Percentiles rank a stretch among this genome's conserved stretches.
These are phyloP conservation scores for Mya arenaria DNA, from an alignment of 1,140 invertebrate genomes.

Conservation along the genomic window DNA sequence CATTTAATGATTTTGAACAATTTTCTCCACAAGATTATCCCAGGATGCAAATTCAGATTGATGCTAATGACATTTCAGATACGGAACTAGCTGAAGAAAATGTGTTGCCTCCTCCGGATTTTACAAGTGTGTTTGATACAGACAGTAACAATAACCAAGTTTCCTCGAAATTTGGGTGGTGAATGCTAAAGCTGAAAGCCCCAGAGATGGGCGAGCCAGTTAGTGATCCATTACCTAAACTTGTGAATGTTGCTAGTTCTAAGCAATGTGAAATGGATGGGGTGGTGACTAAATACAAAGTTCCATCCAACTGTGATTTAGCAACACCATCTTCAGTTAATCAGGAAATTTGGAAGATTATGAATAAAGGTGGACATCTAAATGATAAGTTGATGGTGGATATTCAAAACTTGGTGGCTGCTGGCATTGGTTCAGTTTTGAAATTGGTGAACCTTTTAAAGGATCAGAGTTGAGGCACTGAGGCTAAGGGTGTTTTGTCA, in stretches of 20 bases:
- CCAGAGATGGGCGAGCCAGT: constrained; percentile 5
- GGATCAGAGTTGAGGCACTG: background rate
- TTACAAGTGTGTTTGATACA: too few relatives aligned
- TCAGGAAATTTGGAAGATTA: constrained; percentile 10
- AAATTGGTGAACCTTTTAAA: background rate
- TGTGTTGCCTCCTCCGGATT: too few relatives aligned
- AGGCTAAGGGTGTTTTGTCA: background rate
- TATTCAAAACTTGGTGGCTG: background rate
- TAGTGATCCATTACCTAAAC: background rate
- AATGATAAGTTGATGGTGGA: background rate
- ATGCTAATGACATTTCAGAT: too few relatives aligned
- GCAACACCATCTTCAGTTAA: background rate
- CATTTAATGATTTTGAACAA: too few relatives aligned
- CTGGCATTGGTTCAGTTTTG: background rate
- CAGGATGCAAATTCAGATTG: too few relatives aligned
- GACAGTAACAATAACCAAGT: too few relatives aligned
- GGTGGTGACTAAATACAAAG: background rate
- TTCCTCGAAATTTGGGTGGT: too few relatives aligned
- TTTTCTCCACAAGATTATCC: too few relatives aligned
- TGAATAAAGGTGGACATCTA: background rate
- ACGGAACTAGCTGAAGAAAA: too few relatives aligned
- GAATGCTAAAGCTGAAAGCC: background rate
- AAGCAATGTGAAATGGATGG: background rate
- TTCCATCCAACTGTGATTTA: constrained; percentile 5
- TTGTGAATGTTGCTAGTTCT: constrained; percentile 9